Evolutionary conservation across 2,888 invertebrate species (phyloP), one percentile per base, ranked within the genome.

Genomic region (Bombylius major): DNA sequence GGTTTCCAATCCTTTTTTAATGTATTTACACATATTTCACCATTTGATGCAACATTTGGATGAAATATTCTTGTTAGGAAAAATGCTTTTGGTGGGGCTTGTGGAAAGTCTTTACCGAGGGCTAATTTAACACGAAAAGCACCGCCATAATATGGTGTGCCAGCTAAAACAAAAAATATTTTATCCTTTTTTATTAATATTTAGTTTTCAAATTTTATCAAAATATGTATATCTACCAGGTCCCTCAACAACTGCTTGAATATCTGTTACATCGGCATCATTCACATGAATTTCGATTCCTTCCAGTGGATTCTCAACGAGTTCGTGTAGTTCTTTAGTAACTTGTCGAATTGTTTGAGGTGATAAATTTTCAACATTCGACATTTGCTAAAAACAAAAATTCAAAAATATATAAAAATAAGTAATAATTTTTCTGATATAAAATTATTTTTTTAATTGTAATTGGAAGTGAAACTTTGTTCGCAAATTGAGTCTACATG

Each of bases 21-120:
- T 59, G 96, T 95, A 76, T 95, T 93, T 8, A 96, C 96, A 77
- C 96, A 97, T 69, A 97, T 96, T 76, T 95, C 95, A 59, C 96
- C 96, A 77, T 87, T 90, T 59, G 82, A 77, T 51, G 95, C 87
- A 65, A 97, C 95, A 79, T 97, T 97, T 34, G 96, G 96, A 76
- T 97, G 96, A 78, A 97, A 97, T 70, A 97, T 92, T 79, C 90
- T 92, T 55, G 96, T 97, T 59, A 93, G 78, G 75, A 97, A 97
- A 77, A 79, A 86, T 56, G 89, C 95, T 76, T 94, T 94, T 50
- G 96, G 96, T 63, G 96, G 93, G 64, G 86, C 83, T 65, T 85
- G 80, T 11, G 96, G 96, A 75, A 93, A 97, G 73, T 92, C 92
- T 77, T 93, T 93, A 13, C 91, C 90, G 58, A 97, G 79, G 60